A percentile compares a stretch with the other conserved stretches of the same genome.
Evolutionary conservation across 2,113 vertebrate genomes (phyloP).

Genomic region (Notothenia coriiceps): DNA sequence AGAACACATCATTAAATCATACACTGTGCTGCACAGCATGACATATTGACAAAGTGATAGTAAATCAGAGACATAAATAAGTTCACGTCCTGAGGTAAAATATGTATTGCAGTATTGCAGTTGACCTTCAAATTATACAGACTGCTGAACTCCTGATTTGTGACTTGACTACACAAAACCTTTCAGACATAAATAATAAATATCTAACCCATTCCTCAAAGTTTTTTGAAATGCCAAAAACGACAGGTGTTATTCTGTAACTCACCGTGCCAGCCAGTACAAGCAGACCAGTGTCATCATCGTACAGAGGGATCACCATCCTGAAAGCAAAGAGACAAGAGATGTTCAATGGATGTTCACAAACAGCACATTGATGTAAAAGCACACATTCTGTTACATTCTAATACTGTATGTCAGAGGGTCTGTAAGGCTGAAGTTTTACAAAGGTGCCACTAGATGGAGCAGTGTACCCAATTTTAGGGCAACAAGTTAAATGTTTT

Average conservation of each 20-base stretch:
- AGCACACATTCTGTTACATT: not conserved
- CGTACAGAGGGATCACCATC: constrained; percentile 89
- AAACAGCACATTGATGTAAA: not conserved
- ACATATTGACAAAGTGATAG: not conserved
- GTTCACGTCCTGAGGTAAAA: not conserved
- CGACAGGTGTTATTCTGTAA: not conserved
- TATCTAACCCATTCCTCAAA: not conserved
- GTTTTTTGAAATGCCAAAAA: not conserved
- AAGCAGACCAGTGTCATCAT: constrained; percentile 90
- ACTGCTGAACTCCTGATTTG: not conserved
- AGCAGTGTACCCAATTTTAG: not conserved
- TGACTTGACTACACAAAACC: not conserved
- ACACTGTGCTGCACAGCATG: not conserved
- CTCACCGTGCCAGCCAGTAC: constrained; percentile 91
- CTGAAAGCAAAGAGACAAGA: constrained; percentile 73
- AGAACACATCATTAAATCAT: constrained; percentile 1
- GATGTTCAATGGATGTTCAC: not conserved
- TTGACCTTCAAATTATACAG: not conserved
- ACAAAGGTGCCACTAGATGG: constrained; percentile 64
- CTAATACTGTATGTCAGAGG: not conserved
- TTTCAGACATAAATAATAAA: not conserved
- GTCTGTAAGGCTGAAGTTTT: not conserved
- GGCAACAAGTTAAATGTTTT: not conserved
- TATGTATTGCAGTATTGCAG: not conserved
- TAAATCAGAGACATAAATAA: not conserved